These are phyloP conservation scores for Gadus macrocephalus DNA, from an alignment of 2,113 vertebrate genomes.

Conservation along the genomic window DNA sequence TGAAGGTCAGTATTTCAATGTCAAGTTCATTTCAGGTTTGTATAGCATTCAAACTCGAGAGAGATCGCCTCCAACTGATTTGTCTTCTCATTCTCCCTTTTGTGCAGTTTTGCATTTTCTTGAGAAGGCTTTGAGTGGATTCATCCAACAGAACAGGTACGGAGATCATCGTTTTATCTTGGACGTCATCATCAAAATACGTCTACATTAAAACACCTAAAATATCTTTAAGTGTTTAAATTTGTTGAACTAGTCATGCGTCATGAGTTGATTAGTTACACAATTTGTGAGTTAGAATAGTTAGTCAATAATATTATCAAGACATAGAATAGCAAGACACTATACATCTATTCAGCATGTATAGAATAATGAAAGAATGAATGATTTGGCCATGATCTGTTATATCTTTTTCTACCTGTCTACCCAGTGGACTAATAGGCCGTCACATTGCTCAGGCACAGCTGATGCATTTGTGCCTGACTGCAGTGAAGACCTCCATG, in stretches of 20 bases:
- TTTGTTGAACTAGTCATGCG: too few relatives aligned
- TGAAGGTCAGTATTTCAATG: conserved; percentile 72
- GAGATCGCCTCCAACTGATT: not conserved
- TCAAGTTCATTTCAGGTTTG: too few relatives aligned
- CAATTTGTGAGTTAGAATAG: not conserved
- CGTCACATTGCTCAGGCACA: conserved; percentile 83
- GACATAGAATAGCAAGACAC: too few relatives aligned
- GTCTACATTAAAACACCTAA: too few relatives aligned
- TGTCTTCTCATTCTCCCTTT: conserved; percentile 30
- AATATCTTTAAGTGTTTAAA: too few relatives aligned
- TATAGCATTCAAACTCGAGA: not conserved
- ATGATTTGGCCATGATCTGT: not conserved
- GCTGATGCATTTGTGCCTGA: conserved; percentile 84
- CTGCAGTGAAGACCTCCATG: conserved; percentile 84
- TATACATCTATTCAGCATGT: not conserved
- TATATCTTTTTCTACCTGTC: conserved; percentile 39
- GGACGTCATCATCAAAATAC: not conserved
- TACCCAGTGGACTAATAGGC: conserved; percentile 75
- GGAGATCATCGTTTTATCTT: not conserved
- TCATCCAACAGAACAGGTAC: conserved; percentile 84
- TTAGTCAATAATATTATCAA: not conserved
- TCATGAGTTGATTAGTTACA: too few relatives aligned
- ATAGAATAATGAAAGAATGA: not conserved
- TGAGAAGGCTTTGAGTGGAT: conserved; percentile 73
- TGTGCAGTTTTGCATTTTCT: conserved; percentile 84